Conservation (phyloP, 2,888 invertebrate species). For the Polietes domitor region DNA sequence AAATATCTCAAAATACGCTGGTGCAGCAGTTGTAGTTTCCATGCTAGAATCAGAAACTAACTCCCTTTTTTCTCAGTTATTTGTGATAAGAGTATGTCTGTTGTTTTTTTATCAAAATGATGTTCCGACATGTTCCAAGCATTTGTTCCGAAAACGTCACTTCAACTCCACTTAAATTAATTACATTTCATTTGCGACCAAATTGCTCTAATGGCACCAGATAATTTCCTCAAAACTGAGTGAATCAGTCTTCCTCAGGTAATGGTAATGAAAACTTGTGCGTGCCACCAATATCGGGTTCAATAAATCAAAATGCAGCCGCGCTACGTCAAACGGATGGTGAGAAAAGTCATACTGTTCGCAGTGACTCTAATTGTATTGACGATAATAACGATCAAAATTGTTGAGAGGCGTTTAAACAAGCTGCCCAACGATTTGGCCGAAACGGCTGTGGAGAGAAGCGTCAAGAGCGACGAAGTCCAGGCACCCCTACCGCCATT, state of each 20-base stretch:
- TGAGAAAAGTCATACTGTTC: slow-evolving; percentile 71
- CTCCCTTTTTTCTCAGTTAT: neutral
- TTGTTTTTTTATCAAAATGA: slow-evolving; percentile 4
- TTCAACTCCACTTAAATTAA: slow-evolving; percentile 31
- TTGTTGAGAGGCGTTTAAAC: slow-evolving; percentile 72
- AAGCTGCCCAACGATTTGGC: neutral
- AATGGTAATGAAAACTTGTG: slow-evolving; percentile 16
- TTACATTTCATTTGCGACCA: slow-evolving; percentile 7
- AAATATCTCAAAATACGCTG: neutral
- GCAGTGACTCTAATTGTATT: slow-evolving; percentile 68
- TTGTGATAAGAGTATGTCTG: neutral
- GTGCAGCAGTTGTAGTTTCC: neutral
- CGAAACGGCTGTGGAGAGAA: neutral
- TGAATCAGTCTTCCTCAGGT: slow-evolving; percentile 25
- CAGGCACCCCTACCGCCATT: neutral
- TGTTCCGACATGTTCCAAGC: neutral
- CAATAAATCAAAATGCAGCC: slow-evolving; percentile 67
- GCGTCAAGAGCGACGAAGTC: neutral
- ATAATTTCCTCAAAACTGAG: neutral
- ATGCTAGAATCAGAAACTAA: neutral
- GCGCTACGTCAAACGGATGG: slow-evolving; percentile 73
- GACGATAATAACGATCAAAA: slow-evolving; percentile 71
- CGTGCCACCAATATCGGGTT: neutral
- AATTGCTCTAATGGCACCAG: neutral
- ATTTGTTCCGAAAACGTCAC: slow-evolving; percentile 19